Base-by-base conservation (phyloP, 2,888 invertebrate species). In the Incurvaria masculella region DNA sequence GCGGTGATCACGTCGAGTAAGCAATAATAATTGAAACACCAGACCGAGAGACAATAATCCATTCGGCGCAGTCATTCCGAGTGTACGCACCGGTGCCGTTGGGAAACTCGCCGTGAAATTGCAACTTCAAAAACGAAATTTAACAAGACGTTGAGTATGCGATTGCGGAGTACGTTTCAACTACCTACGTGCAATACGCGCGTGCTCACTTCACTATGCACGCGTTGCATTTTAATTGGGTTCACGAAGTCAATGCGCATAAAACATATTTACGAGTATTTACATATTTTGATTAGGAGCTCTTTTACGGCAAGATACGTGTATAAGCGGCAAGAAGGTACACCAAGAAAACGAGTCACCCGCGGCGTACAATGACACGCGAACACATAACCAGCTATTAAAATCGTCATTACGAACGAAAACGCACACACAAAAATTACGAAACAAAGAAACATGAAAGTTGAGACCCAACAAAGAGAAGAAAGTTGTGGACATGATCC, bases 401-500 rank as follows among this genome's bases (percentile, higher is more conserved):
- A 62, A 69, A 41, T 16, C 59, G 65, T 59, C 61, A 68, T 72
- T 72, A 71, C 68, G 67, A 65, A 63, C 63, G 65, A 64, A 61
- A 61, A 59, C 61, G 64, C 62, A 61, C 61, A 63, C 60, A 63
- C 55, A 58, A 61, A 63, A 68, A 69, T 74, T 70, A 71, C 69
- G 72, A 71, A 68, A 76, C 70, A 68, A 68, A 65, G 63, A 64
- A 57, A 59, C 67, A 70, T 62, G 72, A 75, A 74, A 75, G 70
- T 66, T 62, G 58, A 56, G 57, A 60, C 52, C 53, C 53, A 60
- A 63, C 65, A 65, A 66, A 65, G 63, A 69, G 69, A 68, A 59
- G 72, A 74, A 73, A 74, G 69, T 62, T 19, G 55, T 51, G 55
- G 57, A 52, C 52, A 61, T 61, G 63, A 63, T 61, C 61, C 61